These are phyloP conservation scores for Cerceris rybyensis DNA, from an alignment of 2,888 invertebrate species.

Conservation along the genomic window DNA sequence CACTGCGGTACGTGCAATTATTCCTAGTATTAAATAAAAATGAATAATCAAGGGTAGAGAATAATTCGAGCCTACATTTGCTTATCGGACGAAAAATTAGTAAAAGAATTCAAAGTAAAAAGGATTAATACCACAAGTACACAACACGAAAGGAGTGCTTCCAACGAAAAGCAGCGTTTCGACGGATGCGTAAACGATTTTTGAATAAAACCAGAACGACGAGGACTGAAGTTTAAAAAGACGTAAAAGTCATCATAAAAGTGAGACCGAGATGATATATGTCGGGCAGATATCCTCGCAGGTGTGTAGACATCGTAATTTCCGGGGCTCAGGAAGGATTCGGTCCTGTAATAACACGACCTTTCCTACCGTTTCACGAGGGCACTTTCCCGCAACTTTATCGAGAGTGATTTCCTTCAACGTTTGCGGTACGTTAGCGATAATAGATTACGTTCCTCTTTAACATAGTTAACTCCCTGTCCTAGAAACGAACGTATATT, in stretches of 20 bases:
- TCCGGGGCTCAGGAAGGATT: constrained; percentile 43
- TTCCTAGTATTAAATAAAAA: no score
- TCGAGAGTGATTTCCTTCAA: constrained; percentile 15
- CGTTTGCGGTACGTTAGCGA: constrained; percentile 3
- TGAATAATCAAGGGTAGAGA: no score
- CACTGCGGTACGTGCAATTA: no score
- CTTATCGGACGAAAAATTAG: no score
- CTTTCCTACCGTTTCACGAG: constrained; percentile 12
- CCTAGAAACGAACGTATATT: constrained; percentile 1
- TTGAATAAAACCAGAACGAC: constrained; percentile 20
- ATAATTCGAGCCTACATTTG: no score
- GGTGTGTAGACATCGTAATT: constrained; percentile 46
- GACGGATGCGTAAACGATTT: not conserved
- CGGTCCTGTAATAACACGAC: constrained; percentile 34
- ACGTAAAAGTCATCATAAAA: constrained; percentile 7
- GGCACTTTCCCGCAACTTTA: constrained; percentile 19
- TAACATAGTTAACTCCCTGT: not conserved
- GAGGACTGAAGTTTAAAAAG: not conserved
- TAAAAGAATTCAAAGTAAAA: no score
- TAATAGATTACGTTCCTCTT: constrained; percentile 12
- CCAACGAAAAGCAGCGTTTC: no score
- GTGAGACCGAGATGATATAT: constrained; percentile 25
- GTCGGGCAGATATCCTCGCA: constrained; percentile 19
- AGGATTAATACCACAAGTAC: no score
- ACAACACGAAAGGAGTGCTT: no score